Conservation (phyloP, 2,113 vertebrate species). For the Sphyrna mokarran region DNA sequence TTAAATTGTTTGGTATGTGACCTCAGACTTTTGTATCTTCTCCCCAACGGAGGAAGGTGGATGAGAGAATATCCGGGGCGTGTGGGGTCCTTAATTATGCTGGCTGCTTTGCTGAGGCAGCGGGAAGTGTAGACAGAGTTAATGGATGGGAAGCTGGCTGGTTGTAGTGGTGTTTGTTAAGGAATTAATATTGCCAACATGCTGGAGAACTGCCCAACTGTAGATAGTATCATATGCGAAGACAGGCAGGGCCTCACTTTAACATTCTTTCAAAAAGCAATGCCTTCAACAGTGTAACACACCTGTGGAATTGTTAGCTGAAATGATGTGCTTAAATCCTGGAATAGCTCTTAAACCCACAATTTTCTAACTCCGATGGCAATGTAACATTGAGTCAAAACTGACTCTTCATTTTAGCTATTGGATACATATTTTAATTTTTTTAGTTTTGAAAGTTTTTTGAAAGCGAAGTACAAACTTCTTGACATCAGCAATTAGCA, state of each 20-base stretch:
- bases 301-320: background rate
- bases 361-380: background rate
- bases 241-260: background rate
- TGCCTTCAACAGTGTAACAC: background rate
- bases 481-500: background rate
- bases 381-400: background rate
- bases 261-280: background rate
- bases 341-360: background rate
- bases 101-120: no score
- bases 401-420: background rate
- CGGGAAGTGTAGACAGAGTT: no score
- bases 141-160: no score
- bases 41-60: no score
- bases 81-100: no score
- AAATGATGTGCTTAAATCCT: background rate
- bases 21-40: no score
- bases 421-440: background rate
- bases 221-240: background rate
- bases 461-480: background rate
- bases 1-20: no score
- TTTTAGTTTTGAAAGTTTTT: background rate
- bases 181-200: background rate
- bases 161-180: background rate
- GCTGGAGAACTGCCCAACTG: background rate
- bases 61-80: no score